A percentile compares a stretch with the other conserved stretches of the same genome.
Evolutionary conservation across 1,140 invertebrate species (phyloP).

Genomic region (Aphaenogaster ashmeadi): DNA sequence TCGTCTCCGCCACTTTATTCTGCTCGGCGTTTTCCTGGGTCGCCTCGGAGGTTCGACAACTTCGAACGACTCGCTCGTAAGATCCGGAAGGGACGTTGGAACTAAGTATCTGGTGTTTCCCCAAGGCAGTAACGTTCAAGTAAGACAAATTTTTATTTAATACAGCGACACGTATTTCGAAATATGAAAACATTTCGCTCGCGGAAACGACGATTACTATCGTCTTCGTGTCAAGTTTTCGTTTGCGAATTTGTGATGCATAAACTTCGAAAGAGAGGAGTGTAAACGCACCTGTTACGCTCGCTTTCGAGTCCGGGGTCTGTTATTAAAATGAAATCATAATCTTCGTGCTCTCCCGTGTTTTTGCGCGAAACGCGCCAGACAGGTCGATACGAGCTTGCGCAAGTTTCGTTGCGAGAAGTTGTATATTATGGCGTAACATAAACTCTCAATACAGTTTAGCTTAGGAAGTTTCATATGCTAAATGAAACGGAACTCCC

Average conservation of each 20-base stretch:
- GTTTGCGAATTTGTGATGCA: not conserved
- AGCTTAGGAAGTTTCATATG: slow-evolving; percentile 19
- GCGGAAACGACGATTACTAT: slow-evolving; percentile 7
- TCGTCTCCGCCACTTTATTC: not conserved
- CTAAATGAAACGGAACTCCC: slow-evolving; percentile 26
- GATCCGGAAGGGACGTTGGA: slow-evolving; percentile 76
- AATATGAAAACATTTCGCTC: not conserved
- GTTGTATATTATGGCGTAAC: slow-evolving; percentile 13
- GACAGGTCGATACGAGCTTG: slow-evolving; percentile 34
- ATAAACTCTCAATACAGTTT: slow-evolving; percentile 40
- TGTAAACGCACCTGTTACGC: slow-evolving; percentile 21
- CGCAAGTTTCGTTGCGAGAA: slow-evolving; percentile 2
- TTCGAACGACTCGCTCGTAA: slow-evolving; percentile 47
- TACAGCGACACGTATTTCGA: not conserved
- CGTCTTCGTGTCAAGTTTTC: not conserved
- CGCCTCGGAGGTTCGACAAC: not conserved
- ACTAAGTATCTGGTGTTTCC: slow-evolving; percentile 84
- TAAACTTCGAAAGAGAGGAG: slow-evolving; percentile 1
- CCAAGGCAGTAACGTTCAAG: slow-evolving; percentile 86
- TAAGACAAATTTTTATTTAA: slow-evolving; percentile 67
- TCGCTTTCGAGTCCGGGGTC: not conserved
- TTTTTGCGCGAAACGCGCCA: slow-evolving; percentile 2
- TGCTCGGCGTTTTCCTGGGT: not conserved
- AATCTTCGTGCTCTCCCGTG: not conserved
- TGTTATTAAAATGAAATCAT: slow-evolving; percentile 45